Base-by-base conservation (phyloP, 2,797 vertebrate species). In the Odontamblyopus lacepedii region DNA sequence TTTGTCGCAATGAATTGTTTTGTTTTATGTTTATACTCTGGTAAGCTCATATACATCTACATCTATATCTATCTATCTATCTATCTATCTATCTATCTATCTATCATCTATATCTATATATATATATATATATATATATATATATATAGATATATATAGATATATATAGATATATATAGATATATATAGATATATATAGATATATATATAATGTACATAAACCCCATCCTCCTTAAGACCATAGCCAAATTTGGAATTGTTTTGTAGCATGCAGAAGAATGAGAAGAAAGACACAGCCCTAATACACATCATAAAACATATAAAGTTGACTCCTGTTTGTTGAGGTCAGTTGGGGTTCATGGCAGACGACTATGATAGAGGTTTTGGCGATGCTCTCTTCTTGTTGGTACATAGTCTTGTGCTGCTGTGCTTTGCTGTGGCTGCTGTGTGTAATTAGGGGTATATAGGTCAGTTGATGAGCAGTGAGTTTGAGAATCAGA, bases 381-480 rank as follows among this genome's bases (percentile, higher is more conserved):
- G 12, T 73, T 77, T 44, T 48, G 38, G 70, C 76, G 56, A 72
- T 56, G 48, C 38, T 38, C 29, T 73, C 53, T n/a, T 55, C 64
- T 19, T 74, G 70, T 74, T 18, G 76, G 27, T 18, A n/a, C 65
- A 19, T 72, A 74, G 44, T 63, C 63, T 63, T 63, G 41, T 71
- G 62, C 75, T 74, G 78, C 74, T 74, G 75, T 82, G 79, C 74
- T 74, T 74, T 82, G 79, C 74, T 72, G 83, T 83, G 78, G 85
- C 79, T 80, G 78, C 83, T 82, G 84, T 89, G 88, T 83, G 89
- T 91, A 91, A 90, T 90, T 90, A 87, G 85, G 89, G 85, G 76
- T 88, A 92, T 90, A 84, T 92, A 89, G 92, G 90, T 92, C 91
- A 92, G 84, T 80, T 87, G 88, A 93, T 91, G 89, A 91, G 89